Conservation (phyloP, 2,797 vertebrate species). For the Scarus forsteni region DNA sequence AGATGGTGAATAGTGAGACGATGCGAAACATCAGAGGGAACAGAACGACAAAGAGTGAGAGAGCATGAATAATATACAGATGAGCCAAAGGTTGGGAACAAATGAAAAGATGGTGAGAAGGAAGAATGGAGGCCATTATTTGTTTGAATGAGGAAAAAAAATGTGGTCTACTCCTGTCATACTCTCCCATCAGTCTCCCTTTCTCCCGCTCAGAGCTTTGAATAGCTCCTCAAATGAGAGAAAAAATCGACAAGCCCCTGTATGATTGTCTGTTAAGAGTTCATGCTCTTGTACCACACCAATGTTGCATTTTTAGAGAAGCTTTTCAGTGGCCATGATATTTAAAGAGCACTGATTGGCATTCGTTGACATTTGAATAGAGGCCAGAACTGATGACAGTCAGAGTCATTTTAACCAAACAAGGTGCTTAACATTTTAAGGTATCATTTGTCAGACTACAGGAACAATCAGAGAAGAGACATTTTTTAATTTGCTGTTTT, state of each 20-base stretch:
- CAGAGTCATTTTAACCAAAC: conserved; percentile 43
- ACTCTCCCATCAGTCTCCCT: conserved; percentile 27
- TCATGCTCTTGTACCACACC: conserved; percentile 18
- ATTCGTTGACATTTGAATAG: conserved; percentile 73
- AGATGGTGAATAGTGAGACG: conserved; percentile 51
- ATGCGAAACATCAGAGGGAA: conserved; percentile 47
- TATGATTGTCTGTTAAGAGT: conserved; percentile 43
- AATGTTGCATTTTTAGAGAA: conserved; percentile 32
- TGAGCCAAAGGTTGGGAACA: conserved; percentile 39
- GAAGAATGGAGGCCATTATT: conserved; percentile 56
- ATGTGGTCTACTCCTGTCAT: conserved; percentile 26
- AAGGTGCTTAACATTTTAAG: conserved; percentile 53
- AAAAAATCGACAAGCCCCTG: conserved; percentile 24
- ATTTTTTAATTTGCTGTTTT: not conserved
- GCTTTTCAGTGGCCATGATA: conserved; percentile 56
- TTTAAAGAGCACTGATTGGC: conserved; percentile 65
- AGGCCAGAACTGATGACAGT: conserved; percentile 54
- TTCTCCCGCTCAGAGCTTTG: conserved; percentile 30
- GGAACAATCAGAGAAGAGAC: conserved; percentile 9
- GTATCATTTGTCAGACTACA: not conserved
- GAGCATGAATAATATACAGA: conserved; percentile 46
- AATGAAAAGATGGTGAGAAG: conserved; percentile 38
- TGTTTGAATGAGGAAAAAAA: conserved; percentile 28
- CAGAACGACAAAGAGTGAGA: conserved; percentile 22
- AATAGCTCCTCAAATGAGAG: conserved; percentile 35